These are phyloP conservation scores for Acutogordius australiensis DNA, from an alignment of 2,888 invertebrate species.

Conservation along the genomic window DNA sequence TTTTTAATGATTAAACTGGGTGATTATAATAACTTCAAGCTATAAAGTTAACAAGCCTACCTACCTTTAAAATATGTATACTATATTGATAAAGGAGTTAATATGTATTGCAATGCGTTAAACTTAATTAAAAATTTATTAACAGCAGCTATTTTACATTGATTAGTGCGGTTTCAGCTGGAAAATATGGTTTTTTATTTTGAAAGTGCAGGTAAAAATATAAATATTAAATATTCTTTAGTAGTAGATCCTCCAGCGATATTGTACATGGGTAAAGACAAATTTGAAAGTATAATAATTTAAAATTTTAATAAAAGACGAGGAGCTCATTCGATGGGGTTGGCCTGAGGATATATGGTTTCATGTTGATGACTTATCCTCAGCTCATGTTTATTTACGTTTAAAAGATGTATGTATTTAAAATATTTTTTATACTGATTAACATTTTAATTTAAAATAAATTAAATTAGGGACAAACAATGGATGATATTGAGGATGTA, in stretches of 20 bases:
- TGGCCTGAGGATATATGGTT: constrained; percentile 94
- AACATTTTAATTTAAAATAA: no score
- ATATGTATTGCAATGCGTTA: no score
- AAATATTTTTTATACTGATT: no score
- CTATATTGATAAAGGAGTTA: no score
- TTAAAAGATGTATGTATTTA: constrained; percentile 26
- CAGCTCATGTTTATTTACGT: constrained; percentile 83
- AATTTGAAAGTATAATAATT: constrained; percentile 46
- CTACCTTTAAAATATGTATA: no score
- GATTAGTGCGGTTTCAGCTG: no score
- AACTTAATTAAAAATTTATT: no score
- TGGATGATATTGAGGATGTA: constrained; percentile 62
- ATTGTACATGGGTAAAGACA: constrained; percentile 83
- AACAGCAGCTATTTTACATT: no score
- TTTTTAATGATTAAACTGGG: no score
- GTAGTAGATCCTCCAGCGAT: constrained; percentile 56
- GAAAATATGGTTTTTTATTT: constrained; percentile 72
- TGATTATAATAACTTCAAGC: no score
- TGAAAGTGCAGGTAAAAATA: constrained; percentile 34
- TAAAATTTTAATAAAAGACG: constrained; percentile 30
- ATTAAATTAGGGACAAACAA: constrained; percentile 54
- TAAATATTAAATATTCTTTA: constrained; percentile 21
- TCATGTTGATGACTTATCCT: constrained; percentile 35
- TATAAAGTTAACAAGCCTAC: no score
- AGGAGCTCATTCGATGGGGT: constrained; percentile 86